These are phyloP conservation scores for Philypnodon macrostomus DNA, from an alignment of 2,797 vertebrate genomes.

Conservation along the genomic window DNA sequence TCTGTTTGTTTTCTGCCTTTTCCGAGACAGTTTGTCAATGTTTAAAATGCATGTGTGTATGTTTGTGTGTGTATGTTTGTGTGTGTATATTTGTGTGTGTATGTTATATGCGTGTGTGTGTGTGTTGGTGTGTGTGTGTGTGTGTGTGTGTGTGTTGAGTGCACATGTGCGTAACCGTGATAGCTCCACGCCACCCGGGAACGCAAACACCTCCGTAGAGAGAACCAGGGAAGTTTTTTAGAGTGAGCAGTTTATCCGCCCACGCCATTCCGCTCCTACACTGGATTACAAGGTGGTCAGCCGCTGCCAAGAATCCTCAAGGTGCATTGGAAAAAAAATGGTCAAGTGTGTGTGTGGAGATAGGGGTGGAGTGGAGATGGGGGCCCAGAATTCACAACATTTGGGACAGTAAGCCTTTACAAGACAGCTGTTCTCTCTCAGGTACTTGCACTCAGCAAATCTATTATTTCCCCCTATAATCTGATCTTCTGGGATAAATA, in stretches of 20 bases:
- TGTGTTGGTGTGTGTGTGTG: too few species aligned
- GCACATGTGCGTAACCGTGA: slow-evolving; percentile 68
- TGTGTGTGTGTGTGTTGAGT: slow-evolving; percentile 14
- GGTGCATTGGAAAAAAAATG: too few species aligned
- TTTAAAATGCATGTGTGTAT: slow-evolving; percentile 49
- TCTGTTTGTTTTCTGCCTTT: slow-evolving; percentile 66
- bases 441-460: slow-evolving; percentile 92
- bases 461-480: slow-evolving; percentile 85
- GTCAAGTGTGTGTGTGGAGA: slow-evolving; percentile 73
- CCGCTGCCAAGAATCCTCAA: slow-evolving; percentile 91
- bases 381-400: slow-evolving; percentile 64
- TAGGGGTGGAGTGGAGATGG: too few species aligned
- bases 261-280: slow-evolving; percentile 73
- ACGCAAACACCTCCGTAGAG: slow-evolving; percentile 82
- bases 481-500: slow-evolving; percentile 84
- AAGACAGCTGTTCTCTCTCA: slow-evolving; percentile 95
- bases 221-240: too few species aligned
- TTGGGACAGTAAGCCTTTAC: slow-evolving; percentile 76
- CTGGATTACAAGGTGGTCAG: slow-evolving; percentile 86
- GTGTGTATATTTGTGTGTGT: slow-evolving; percentile 6
- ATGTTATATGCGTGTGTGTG: too few species aligned
- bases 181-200: slow-evolving; percentile 65
- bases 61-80: slow-evolving; percentile 2
- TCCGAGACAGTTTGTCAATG: slow-evolving; percentile 60
- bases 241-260: too few species aligned